Percentiles rank a stretch among this genome's conserved stretches.
Conservation (phyloP, 2,113 vertebrate genomes). For the Perca fluviatilis region DNA sequence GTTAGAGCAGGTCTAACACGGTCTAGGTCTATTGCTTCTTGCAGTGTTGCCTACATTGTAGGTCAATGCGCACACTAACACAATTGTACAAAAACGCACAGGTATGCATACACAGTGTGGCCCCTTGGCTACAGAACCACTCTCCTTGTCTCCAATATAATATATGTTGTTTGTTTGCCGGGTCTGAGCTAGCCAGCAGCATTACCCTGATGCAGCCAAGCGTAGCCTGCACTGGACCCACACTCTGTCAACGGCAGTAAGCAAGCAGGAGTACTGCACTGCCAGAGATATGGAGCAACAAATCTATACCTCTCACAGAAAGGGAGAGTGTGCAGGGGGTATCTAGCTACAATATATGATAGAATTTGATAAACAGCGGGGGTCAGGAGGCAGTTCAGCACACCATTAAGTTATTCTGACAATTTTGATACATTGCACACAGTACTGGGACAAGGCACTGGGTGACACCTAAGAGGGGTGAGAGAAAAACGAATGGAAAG, state of each 20-base stretch:
- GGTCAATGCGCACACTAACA: constrained; percentile 49
- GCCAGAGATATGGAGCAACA: constrained; percentile 68
- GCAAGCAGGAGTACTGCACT: constrained; percentile 49
- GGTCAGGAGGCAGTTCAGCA: constrained; percentile 57
- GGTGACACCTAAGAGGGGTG: constrained; percentile 31
- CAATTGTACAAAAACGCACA: constrained; percentile 27
- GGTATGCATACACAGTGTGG: constrained; percentile 20
- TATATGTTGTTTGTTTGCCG: constrained; percentile 66
- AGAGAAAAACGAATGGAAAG: background rate
- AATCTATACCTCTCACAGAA: constrained; percentile 65
- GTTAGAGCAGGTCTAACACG: constrained; percentile 37
- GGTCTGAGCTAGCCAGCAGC: constrained; percentile 53
- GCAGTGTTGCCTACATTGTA: constrained; percentile 17
- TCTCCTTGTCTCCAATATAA: constrained; percentile 42
- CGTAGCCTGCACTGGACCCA: constrained; percentile 56
- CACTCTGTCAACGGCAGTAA: constrained; percentile 68
- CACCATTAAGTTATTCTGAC: constrained; percentile 66
- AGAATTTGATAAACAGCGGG: constrained; percentile 65
- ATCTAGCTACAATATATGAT: constrained; percentile 45
- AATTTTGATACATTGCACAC: constrained; percentile 54
- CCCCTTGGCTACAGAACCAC: constrained; percentile 34
- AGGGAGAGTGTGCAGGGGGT: constrained; percentile 21
- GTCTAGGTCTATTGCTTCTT: constrained; percentile 25
- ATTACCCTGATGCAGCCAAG: constrained; percentile 68
- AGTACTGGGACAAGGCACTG: constrained; percentile 34